Percentiles rank a stretch among this genome's conserved stretches.
Evolutionary conservation across 2,888 invertebrate genomes (phyloP).

Genomic region (Ypsolopha scabrella): DNA sequence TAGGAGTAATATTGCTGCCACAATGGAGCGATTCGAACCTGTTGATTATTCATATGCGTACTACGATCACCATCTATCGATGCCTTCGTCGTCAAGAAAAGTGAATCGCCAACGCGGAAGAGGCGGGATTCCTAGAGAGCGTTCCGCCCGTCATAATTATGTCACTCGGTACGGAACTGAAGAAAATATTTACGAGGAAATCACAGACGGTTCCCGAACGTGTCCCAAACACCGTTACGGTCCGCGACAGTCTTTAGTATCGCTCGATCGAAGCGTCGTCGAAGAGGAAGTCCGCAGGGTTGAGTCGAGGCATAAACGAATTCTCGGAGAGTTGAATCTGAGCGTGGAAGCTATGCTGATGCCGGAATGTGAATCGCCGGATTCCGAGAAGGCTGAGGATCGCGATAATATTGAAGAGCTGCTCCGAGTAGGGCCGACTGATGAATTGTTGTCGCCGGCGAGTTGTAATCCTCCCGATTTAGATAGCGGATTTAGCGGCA

Average conservation of each 20-base stretch:
- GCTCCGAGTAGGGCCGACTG: constrained; percentile 77
- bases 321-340: constrained; percentile 87
- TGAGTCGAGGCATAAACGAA: constrained; percentile 84
- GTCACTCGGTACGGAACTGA: constrained; percentile 86
- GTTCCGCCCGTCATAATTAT: constrained; percentile 74
- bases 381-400: constrained; percentile 73
- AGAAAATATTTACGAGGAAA: constrained; percentile 87
- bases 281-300: constrained; percentile 88
- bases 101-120: constrained; percentile 56
- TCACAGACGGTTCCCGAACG: constrained; percentile 73
- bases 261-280: constrained; percentile 78
- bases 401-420: constrained; percentile 75
- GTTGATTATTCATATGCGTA: constrained; percentile 88
- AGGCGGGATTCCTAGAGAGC: constrained; percentile 49
- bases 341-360: constrained; percentile 92
- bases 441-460: constrained; percentile 78
- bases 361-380: constrained; percentile 79
- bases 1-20: constrained; percentile 73
- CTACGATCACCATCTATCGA: constrained; percentile 80
- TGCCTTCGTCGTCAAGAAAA: constrained; percentile 65
- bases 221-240: constrained; percentile 62
- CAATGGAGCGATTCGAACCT: constrained; percentile 75
- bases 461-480: constrained; percentile 76
- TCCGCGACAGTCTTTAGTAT: constrained; percentile 73
- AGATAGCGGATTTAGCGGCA: constrained; percentile 87